phyloP scores from a whole-genome alignment of 2,113 vertebrate genomes.

The Gavialis gangeticus region DNA sequence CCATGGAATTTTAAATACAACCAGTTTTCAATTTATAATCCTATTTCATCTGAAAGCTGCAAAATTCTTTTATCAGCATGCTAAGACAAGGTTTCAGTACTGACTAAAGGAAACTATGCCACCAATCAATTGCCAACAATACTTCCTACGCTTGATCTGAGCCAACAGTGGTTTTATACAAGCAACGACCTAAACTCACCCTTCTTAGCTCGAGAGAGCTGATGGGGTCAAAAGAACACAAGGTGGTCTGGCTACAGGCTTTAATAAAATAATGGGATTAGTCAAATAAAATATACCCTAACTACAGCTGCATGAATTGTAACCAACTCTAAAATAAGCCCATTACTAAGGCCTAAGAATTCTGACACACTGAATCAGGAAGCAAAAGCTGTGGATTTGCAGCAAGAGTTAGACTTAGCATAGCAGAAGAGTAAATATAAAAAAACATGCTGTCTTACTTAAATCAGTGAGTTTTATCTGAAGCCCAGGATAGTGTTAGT shows the following conservation, averaged over 20 bases:
- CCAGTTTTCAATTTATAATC: not conserved
- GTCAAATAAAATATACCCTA: not conserved
- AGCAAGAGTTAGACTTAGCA: not conserved
- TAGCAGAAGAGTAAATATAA: constrained; percentile 12
- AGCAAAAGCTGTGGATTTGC: not conserved
- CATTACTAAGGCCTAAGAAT: not conserved
- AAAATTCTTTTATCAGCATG: not conserved
- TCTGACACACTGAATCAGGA: not conserved
- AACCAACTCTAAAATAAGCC: not conserved
- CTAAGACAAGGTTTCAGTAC: not conserved
- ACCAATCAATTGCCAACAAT: fast-evolving
- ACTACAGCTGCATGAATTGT: not conserved
- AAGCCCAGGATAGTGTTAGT: constrained; percentile 39
- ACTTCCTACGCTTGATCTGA: not conserved
- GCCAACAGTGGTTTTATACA: not conserved
- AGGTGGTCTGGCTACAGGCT: not conserved
- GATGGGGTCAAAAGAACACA: not conserved
- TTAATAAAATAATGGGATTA: not conserved
- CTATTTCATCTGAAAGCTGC: not conserved
- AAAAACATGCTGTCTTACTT: constrained; percentile 20
- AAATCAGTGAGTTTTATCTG: constrained; percentile 21
- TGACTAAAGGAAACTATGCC: fast-evolving
- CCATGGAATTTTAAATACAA: too few relatives aligned
- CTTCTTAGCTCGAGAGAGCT: not conserved
- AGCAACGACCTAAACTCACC: not conserved